Conservation (phyloP, 2,888 invertebrate species). For the Hoplodrina ambigua region DNA sequence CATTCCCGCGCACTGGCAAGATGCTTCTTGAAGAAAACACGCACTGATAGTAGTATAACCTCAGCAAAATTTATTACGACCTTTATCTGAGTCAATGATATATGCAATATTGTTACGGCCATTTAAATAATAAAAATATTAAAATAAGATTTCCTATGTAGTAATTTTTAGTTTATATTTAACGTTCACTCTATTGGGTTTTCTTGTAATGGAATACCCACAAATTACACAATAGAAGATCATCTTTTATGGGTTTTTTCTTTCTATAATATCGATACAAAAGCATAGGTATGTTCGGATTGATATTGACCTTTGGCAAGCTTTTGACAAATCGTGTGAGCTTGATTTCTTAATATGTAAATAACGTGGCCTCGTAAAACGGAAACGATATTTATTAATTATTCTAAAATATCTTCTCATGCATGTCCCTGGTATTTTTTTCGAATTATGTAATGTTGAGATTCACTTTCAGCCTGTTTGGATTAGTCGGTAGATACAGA, state of each 20-base stretch:
- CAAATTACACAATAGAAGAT: neutral
- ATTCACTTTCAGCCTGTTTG: neutral
- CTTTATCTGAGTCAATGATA: slow-evolving; percentile 8
- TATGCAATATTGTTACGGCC: neutral
- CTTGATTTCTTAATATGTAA: slow-evolving; percentile 14
- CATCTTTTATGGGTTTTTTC: slow-evolving; percentile 1
- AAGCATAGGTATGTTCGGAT: neutral
- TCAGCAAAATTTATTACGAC: neutral
- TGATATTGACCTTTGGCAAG: slow-evolving; percentile 29
- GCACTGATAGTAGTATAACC: neutral
- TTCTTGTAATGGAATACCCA: slow-evolving; percentile 12
- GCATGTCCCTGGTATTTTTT: neutral
- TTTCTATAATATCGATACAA: neutral
- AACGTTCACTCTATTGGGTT: slow-evolving; percentile 1
- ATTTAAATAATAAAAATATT: neutral
- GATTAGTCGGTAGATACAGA: too few species aligned
- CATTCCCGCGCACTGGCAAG: neutral
- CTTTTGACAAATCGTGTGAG: neutral
- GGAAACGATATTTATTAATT: slow-evolving; percentile 4
- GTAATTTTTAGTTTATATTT: neutral
- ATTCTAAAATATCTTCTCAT: neutral
- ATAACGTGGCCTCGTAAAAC: slow-evolving; percentile 15
- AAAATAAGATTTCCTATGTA: neutral
- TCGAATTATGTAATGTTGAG: neutral
- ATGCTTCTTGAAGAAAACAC: neutral